Evolutionary conservation across 2,888 invertebrate genomes (phyloP).

Genomic region (Spatulosminthurus flaviceps): DNA sequence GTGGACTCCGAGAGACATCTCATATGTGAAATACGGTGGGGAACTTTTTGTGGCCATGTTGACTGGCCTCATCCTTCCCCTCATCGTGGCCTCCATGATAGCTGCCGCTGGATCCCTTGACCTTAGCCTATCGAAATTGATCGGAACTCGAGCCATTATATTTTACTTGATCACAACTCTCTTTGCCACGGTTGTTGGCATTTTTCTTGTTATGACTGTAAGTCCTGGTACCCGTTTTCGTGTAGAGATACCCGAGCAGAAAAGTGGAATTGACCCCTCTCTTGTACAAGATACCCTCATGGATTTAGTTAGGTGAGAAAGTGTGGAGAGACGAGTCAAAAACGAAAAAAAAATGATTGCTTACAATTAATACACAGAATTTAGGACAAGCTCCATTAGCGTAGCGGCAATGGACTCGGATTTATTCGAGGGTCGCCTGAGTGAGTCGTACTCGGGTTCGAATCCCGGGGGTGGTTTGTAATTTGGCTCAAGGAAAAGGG

Average conservation of each 20-base stretch:
- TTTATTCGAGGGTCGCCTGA: no score
- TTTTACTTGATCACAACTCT: conserved; percentile 95
- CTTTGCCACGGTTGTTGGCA: conserved; percentile 88
- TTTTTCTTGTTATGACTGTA: conserved; percentile 87
- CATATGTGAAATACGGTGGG: conserved; percentile 94
- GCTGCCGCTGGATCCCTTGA: conserved; percentile 92
- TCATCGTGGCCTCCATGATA: conserved; percentile 88
- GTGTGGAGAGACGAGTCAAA: no score
- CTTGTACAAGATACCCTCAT: conserved; percentile 80
- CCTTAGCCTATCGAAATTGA: conserved; percentile 87
- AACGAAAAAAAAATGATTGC: no score
- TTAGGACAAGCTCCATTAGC: no score
- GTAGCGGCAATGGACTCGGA: no score
- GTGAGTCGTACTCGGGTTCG: no score
- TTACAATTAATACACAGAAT: no score
- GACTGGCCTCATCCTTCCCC: conserved; percentile 91
- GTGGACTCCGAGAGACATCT: conserved; percentile 83
- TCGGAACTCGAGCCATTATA: conserved; percentile 84
- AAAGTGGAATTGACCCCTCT: conserved; percentile 71
- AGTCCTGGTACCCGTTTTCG: conserved; percentile 76
- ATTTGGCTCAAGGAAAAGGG: no score
- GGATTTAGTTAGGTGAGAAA: conserved; percentile 86
- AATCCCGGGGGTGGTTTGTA: no score
- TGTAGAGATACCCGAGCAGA: conserved; percentile 48
- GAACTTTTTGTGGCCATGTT: conserved; percentile 95